phyloP scores from a whole-genome alignment of 2,797 vertebrate genomes.

The Sphaeramia orbicularis region DNA sequence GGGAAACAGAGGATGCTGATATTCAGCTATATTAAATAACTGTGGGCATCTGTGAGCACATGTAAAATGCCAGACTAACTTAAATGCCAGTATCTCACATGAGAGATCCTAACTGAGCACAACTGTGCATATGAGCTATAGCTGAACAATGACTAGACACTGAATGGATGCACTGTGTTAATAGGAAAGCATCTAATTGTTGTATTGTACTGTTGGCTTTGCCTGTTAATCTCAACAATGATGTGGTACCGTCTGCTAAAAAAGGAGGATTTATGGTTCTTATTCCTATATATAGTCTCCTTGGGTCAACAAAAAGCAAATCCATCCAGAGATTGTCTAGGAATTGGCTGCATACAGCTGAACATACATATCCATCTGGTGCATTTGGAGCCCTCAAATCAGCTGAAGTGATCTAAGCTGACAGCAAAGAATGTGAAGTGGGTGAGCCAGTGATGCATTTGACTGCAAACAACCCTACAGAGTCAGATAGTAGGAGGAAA shows the following conservation, averaged over 20 bases:
- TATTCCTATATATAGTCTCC: constrained; percentile 23
- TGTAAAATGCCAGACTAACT: not conserved
- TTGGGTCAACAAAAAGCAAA: constrained; percentile 6
- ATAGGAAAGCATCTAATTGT: not conserved
- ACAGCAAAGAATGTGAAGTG: constrained; percentile 16
- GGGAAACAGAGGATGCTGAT: not conserved
- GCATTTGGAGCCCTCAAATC: constrained; percentile 26
- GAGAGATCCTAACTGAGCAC: not conserved
- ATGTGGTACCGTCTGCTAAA: constrained; percentile 21
- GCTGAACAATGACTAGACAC: not conserved
- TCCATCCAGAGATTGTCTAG: constrained; percentile 20
- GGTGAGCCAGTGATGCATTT: too few species aligned
- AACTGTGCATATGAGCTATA: too few species aligned
- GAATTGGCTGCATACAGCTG: constrained; percentile 25
- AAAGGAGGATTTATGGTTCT: constrained; percentile 10
- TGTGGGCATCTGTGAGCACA: not conserved
- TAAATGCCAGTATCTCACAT: not conserved
- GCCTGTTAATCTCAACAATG: constrained; percentile 11
- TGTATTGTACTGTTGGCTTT: constrained; percentile 3
- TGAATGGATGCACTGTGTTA: constrained; percentile 4
- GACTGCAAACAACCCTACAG: too few species aligned
- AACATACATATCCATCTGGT: constrained; percentile 53
- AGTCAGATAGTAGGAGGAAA: too few species aligned
- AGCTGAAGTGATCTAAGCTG: constrained; percentile 47
- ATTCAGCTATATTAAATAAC: not conserved